Evolutionary conservation across 2,888 invertebrate species (phyloP).

Genomic region (Holacanthella duospinosa): DNA sequence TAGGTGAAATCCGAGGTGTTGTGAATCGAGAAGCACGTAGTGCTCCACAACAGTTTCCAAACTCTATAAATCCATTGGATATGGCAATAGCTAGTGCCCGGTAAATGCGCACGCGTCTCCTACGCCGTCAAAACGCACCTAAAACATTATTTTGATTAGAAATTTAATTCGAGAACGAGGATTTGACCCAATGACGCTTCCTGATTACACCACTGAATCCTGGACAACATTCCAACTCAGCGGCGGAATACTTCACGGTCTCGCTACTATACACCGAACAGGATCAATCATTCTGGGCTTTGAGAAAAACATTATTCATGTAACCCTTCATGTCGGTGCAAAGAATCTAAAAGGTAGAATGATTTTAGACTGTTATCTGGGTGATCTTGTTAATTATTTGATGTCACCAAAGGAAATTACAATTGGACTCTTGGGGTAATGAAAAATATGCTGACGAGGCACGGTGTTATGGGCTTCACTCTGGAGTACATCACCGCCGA

Average conservation of each 20-base stretch:
- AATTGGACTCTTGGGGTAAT: constrained; percentile 44
- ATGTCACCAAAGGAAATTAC: constrained; percentile 18
- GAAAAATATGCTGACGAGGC: constrained; percentile 42
- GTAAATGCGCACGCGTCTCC: constrained; percentile 8
- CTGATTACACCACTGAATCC: constrained; percentile 38
- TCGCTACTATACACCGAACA: constrained; percentile 69
- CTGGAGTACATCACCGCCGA: constrained; percentile 41
- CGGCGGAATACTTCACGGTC: constrained; percentile 66
- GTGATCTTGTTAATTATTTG: neutral
- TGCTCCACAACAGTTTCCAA: constrained; percentile 59
- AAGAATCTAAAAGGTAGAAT: constrained; percentile 57
- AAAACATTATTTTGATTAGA: constrained; percentile 39
- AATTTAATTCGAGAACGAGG: constrained; percentile 55
- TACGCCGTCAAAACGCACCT: neutral
- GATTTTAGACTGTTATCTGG: neutral
- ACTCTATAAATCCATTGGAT: constrained; percentile 75
- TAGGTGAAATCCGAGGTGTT: constrained; percentile 59
- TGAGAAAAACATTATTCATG: constrained; percentile 57
- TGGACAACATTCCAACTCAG: constrained; percentile 49
- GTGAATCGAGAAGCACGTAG: constrained; percentile 63
- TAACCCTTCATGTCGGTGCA: constrained; percentile 64
- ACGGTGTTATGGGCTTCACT: constrained; percentile 34
- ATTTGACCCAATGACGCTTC: constrained; percentile 64
- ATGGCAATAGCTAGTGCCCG: constrained; percentile 63
- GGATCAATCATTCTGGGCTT: constrained; percentile 60